Conservation (phyloP, 2,888 invertebrate genomes). For the Polyommatus iphigenia region DNA sequence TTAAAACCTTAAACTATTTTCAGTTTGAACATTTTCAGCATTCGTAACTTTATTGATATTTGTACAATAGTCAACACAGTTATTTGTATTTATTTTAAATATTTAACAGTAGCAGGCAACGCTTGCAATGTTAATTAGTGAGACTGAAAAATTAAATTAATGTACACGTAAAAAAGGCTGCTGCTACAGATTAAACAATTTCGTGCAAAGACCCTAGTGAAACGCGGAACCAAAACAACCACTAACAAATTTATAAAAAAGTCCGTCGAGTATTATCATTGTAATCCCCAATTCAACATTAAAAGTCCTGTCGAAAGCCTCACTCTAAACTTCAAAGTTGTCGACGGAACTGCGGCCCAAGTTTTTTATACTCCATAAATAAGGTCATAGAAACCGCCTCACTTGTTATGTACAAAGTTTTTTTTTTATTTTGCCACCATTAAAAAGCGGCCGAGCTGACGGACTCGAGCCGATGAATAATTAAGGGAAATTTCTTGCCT, state of each 20-base stretch:
- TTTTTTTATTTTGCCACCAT: constrained; percentile 73
- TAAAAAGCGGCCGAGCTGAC: constrained; percentile 65
- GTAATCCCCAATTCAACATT: constrained; percentile 10
- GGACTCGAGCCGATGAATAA: constrained; percentile 75
- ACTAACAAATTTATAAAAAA: neutral
- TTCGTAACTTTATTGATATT: constrained; percentile 4
- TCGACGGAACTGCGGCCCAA: constrained; percentile 50
- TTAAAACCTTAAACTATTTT: neutral
- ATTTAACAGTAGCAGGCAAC: neutral
- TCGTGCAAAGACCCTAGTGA: neutral
- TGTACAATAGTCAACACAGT: neutral
- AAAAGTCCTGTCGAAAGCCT: constrained; percentile 26
- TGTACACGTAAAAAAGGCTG: neutral
- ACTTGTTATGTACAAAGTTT: constrained; percentile 74
- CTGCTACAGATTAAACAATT: neutral
- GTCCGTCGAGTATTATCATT: neutral
- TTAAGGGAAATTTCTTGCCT: constrained; percentile 74
- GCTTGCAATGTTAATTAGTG: constrained; percentile 22
- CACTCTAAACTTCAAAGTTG: constrained; percentile 46
- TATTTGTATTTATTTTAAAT: constrained; percentile 11
- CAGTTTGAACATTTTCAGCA: neutral
- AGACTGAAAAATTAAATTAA: neutral
- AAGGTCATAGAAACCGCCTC: constrained; percentile 66
- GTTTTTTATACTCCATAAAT: constrained; percentile 67
- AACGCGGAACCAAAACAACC: neutral